Evolutionary conservation across 64 coral and sea anemone species (phyloP).

Genomic region (Exaiptasia diaphana): DNA sequence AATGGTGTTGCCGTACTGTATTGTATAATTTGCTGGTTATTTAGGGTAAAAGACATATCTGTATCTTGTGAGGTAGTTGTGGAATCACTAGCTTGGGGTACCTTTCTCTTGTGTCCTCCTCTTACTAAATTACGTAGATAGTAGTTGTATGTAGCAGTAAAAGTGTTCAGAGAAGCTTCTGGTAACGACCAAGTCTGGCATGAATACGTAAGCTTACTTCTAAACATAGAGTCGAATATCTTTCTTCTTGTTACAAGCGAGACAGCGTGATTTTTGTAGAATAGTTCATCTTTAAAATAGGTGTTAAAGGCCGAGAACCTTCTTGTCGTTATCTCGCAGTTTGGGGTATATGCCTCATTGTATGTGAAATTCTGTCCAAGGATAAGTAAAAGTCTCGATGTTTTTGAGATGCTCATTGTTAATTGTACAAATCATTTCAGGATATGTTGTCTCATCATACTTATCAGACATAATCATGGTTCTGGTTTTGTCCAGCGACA

Average conservation of each 20-base stretch:
- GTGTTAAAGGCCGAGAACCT: not conserved
- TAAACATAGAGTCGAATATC: not conserved
- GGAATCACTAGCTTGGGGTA: not conserved
- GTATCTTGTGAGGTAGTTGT: not conserved
- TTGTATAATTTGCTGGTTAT: not conserved
- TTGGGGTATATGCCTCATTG: not conserved
- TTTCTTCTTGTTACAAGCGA: not conserved
- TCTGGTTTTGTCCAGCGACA: not conserved
- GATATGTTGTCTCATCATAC: not conserved
- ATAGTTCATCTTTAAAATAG: slow-evolving; percentile 11
- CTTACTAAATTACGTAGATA: not conserved
- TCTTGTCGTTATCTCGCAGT: not conserved
- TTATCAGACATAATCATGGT: not conserved
- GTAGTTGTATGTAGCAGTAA: slow-evolving; percentile 8
- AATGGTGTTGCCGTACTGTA: not conserved
- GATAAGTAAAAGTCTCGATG: not conserved
- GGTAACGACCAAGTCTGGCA: slow-evolving; percentile 8
- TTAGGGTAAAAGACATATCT: slow-evolving; percentile 7
- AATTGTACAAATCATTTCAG: slow-evolving; percentile 8
- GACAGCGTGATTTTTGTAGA: not conserved
- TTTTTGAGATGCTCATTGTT: slow-evolving; percentile 1
- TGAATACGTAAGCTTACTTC: not conserved
- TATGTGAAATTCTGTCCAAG: slow-evolving; percentile 7
- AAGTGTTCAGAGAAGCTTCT: not conserved
- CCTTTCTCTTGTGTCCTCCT: slow-evolving; percentile 2